phyloP scores from a whole-genome alignment of 2,797 vertebrate species.

The Acipenser ruthenus region DNA sequence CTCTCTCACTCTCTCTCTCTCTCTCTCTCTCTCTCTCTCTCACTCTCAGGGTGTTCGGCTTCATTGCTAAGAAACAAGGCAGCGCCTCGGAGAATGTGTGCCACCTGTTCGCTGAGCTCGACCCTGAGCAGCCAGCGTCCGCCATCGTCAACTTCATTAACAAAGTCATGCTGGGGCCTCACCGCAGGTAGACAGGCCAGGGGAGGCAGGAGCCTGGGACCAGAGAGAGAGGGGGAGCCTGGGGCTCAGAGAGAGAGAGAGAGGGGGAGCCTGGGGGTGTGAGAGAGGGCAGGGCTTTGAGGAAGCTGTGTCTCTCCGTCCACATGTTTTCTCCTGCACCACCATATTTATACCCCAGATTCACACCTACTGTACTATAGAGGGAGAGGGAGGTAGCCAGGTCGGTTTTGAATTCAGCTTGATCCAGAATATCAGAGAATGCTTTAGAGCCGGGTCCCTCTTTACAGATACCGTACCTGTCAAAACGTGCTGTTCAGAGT shows the following conservation, averaged over 20 bases:
- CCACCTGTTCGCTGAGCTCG: constrained; percentile 84
- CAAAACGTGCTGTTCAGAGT: no score
- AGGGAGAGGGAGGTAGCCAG: no score
- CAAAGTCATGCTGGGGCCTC: constrained; percentile 85
- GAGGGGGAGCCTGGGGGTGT: background rate
- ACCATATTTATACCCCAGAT: no score
- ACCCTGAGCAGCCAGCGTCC: constrained; percentile 79
- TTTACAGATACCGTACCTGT: no score
- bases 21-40: background rate
- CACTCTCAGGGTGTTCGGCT: constrained; percentile 75
- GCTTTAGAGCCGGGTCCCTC: no score
- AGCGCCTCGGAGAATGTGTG: constrained; percentile 79
- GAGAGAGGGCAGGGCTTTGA: background rate
- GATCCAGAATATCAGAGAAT: no score
- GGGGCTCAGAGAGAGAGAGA: no score
- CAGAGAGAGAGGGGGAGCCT: background rate
- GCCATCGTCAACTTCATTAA: constrained; percentile 93
- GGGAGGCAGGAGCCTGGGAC: background rate
- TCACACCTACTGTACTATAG: no score
- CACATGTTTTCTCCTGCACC: no score
- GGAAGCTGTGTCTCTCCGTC: no score
- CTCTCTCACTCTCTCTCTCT: no score
- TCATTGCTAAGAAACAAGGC: constrained; percentile 83
- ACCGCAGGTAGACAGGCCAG: constrained; percentile 55
- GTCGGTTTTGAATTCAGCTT: no score